These are phyloP conservation scores for Dromaius novaehollandiae DNA, from an alignment of 2,113 vertebrate species.

Conservation along the genomic window DNA sequence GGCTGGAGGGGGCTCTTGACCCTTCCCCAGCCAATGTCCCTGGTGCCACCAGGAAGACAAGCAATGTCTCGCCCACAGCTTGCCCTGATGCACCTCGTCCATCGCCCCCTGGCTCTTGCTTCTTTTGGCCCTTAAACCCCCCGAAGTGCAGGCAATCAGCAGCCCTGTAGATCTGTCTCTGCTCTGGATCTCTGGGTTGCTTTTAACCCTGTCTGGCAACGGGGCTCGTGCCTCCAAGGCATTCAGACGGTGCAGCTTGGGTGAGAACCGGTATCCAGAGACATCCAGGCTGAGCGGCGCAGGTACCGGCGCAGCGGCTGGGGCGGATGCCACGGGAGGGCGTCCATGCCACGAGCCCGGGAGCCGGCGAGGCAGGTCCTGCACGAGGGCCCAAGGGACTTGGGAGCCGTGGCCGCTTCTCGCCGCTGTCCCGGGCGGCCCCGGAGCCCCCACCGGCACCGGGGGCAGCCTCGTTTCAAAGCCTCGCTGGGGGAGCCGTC, in stretches of 20 bases:
- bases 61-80: too few species aligned
- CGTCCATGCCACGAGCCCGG: neutral
- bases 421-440: accelerated
- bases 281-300: too few species aligned
- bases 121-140: too few species aligned
- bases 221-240: neutral
- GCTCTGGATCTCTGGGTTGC: neutral
- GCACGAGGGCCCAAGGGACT: accelerated
- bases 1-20: too few species aligned
- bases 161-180: accelerated
- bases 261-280: neutral
- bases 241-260: neutral
- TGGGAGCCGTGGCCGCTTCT: neutral
- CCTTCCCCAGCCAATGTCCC: too few species aligned
- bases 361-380: accelerated
- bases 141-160: accelerated
- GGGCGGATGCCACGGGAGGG: conserved; percentile 14
- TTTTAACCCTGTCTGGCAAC: neutral
- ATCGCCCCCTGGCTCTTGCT: too few species aligned
- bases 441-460: accelerated
- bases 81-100: too few species aligned
- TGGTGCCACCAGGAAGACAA: too few species aligned
- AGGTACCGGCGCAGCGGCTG: too few species aligned
- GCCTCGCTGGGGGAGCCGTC: accelerated
- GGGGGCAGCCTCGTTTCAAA: neutral